Base-by-base conservation (phyloP, 2,113 vertebrate species). In the Hoplias malabaricus region DNA sequence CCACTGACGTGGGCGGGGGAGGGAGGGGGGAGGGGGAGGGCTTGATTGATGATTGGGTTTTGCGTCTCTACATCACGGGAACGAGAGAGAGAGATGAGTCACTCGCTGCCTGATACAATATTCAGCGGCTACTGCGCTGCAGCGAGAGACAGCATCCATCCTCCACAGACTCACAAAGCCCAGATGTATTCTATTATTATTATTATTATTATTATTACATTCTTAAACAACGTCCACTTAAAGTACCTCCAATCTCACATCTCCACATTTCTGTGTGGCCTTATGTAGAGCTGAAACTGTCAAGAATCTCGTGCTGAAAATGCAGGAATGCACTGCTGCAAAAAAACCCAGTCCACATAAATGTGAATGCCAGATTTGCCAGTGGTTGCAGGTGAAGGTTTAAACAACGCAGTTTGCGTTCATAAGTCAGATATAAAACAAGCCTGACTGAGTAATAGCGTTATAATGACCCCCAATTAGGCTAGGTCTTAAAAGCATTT, bases 61-160 rank as follows among this genome's bases (percentile, higher is more conserved):
- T 89, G 85, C 75, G 82, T 86, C 75, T 81, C 80, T 74, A 80
- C 83, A 79, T 87, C 87, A 83, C 84, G 84, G 87, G 83, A 84
- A 86, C 78, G 36, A 82, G 87, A 84, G 79, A 75, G 84, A 77
- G 65, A 83, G 89, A 92, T 93, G 92, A 93, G 87, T 93, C 93
- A 93, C 80, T 77, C 29, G 75, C 61, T 89, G 84, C 84, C 79
- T 87, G 82, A 84, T 89, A 84, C 78, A 86, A 86, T 86, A 87
- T 80, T 86, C 78, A 86, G 76, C 83, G 84, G 84, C 85, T 86
- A 85, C 81, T 76, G 79, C 74, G 79, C 77, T 81, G 80, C 75
- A 85, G 78, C 69, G 69, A 63, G 21, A n/a, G n/a, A n/a, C n/a
- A n/a, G n/a, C n/a, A n/a, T n/a, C n/a, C 73, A 71, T 61, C 67